These are phyloP conservation scores for Anoplolepis gracilipes DNA, from an alignment of 1,140 invertebrate genomes.

Conservation along the genomic window DNA sequence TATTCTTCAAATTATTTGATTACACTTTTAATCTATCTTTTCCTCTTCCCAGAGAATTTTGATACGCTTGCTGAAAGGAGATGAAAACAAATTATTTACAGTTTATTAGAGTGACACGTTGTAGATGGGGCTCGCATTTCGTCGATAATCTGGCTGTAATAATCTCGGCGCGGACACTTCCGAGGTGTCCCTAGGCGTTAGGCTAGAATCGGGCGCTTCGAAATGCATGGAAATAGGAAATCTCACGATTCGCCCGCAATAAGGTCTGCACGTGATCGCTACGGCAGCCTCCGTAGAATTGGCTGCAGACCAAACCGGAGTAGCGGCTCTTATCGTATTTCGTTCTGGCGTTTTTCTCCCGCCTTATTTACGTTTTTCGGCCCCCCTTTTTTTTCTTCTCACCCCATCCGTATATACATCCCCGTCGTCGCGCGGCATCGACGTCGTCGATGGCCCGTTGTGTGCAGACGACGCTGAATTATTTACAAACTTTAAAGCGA, in stretches of 20 bases:
- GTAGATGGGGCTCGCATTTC: slow-evolving; percentile 31
- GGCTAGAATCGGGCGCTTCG: slow-evolving; percentile 47
- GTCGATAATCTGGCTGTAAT: slow-evolving; percentile 57
- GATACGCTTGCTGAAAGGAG: neutral
- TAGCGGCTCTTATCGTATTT: slow-evolving; percentile 72
- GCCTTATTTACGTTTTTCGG: slow-evolving; percentile 33
- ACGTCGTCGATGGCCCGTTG: slow-evolving; percentile 17
- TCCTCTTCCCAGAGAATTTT: neutral
- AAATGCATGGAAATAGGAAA: slow-evolving; percentile 74
- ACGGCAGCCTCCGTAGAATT: slow-evolving; percentile 63
- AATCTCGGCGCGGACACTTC: slow-evolving; percentile 34
- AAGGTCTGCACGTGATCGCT: slow-evolving; percentile 73
- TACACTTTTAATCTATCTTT: neutral
- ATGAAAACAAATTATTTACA: slow-evolving; percentile 42
- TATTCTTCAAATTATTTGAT: slow-evolving; percentile 1
- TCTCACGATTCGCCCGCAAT: slow-evolving; percentile 69
- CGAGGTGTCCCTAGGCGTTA: slow-evolving; percentile 49
- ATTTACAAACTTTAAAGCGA: slow-evolving; percentile 71
- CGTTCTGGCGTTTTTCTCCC: slow-evolving; percentile 42
- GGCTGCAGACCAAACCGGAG: slow-evolving; percentile 65
- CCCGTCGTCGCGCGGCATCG: slow-evolving; percentile 31
- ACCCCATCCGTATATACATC: neutral
- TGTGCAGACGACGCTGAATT: slow-evolving; percentile 74
- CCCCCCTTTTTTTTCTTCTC: neutral
- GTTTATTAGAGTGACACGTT: slow-evolving; percentile 22